A percentile compares a stretch with the other conserved stretches of the same genome.
These are phyloP conservation scores for Polydrusus tereticollis DNA, from an alignment of 2,888 invertebrate genomes.

Conservation along the genomic window DNA sequence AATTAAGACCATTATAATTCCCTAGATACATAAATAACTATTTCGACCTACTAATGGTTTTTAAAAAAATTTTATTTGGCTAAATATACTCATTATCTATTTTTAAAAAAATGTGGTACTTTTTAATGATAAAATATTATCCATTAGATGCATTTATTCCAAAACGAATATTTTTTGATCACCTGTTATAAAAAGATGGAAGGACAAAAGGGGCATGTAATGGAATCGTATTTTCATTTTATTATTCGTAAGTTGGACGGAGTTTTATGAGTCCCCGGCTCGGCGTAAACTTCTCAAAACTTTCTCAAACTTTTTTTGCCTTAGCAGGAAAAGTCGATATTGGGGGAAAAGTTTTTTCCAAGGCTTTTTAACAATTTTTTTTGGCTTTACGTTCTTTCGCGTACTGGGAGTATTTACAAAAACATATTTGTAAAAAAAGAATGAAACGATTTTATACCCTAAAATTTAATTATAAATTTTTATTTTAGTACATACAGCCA, in stretches of 20 bases:
- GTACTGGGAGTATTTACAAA: conserved; percentile 13
- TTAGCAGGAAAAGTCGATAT: conserved; percentile 46
- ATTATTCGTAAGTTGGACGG: conserved; percentile 58
- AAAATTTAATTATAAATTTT: not conserved
- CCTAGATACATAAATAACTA: too few relatives aligned
- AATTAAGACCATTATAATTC: too few relatives aligned
- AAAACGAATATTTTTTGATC: conserved; percentile 11
- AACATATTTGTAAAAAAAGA: not conserved
- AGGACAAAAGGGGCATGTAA: conserved; percentile 53
- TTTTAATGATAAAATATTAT: too few relatives aligned
- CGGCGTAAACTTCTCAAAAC: conserved; percentile 55
- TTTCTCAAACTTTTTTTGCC: conserved; percentile 57
- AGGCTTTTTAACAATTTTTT: conserved; percentile 21
- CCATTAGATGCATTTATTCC: too few relatives aligned
- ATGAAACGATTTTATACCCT: not conserved
- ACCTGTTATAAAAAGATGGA: conserved; percentile 36
- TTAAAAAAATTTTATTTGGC: too few relatives aligned
- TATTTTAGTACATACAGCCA: too few relatives aligned
- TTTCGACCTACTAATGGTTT: too few relatives aligned
- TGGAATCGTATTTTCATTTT: conserved; percentile 62
- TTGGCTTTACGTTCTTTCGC: conserved; percentile 2
- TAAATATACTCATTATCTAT: too few relatives aligned
- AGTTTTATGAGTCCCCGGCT: conserved; percentile 62
- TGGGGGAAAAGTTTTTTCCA: conserved; percentile 38
- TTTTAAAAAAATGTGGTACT: too few relatives aligned